Conservation (phyloP, 53 echinoderm and acorn worm genomes). For the Holothuria leucospilota region DNA sequence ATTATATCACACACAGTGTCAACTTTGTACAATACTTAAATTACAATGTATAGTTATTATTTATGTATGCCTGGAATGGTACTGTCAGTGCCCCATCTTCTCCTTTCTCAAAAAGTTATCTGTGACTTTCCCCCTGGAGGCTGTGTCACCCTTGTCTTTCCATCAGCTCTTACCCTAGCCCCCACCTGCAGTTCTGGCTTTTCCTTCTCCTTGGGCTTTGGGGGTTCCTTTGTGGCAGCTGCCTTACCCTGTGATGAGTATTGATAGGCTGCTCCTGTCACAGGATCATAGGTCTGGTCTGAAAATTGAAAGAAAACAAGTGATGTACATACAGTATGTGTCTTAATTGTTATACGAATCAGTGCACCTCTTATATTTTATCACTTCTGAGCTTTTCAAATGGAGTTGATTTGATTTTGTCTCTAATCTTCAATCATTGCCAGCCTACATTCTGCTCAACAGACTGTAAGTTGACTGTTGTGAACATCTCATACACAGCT, state of each 20-base stretch:
- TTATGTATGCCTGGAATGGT: slow-evolving; percentile 33
- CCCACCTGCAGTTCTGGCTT: slow-evolving; percentile 35
- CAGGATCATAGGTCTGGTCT: slow-evolving; percentile 46
- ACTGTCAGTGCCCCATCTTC: slow-evolving; percentile 3
- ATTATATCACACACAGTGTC: slow-evolving; percentile 38
- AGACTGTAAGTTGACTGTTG: too few species aligned
- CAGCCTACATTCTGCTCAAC: too few species aligned
- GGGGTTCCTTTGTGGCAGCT: slow-evolving; percentile 16
- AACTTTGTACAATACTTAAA: slow-evolving; percentile 16
- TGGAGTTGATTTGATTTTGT: too few species aligned
- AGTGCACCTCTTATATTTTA: too few species aligned
- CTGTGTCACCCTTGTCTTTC: slow-evolving; percentile 49
- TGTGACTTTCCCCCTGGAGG: slow-evolving; percentile 30
- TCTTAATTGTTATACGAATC: too few species aligned
- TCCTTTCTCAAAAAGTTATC: slow-evolving; percentile 26
- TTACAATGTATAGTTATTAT: background rate
- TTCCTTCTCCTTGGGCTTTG: slow-evolving; percentile 21
- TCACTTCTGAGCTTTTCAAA: too few species aligned
- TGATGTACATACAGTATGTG: too few species aligned
- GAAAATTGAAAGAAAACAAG: background rate
- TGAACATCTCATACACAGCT: too few species aligned
- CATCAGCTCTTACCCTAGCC: slow-evolving; percentile 15
- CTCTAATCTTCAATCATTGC: too few species aligned
- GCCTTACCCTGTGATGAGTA: slow-evolving; percentile 34
- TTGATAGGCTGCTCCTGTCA: slow-evolving; percentile 41